These are phyloP conservation scores for Castor canadensis DNA, from an alignment of 2,113 vertebrate genomes.

Conservation along the genomic window DNA sequence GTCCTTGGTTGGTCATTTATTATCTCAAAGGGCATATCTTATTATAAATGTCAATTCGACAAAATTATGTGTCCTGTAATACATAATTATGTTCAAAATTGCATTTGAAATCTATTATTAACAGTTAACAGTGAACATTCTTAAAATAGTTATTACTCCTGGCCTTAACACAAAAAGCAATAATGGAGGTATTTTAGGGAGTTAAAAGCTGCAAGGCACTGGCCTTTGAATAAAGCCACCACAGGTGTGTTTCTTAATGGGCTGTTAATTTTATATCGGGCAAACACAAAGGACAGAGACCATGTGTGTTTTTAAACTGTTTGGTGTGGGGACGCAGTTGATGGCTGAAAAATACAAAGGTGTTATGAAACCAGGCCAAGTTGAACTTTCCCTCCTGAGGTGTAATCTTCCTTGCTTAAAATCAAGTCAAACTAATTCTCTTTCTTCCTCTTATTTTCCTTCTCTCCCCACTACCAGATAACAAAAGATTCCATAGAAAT, in stretches of 20 bases:
- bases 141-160: slow-evolving; percentile 81
- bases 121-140: slow-evolving; percentile 77
- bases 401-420: slow-evolving; percentile 36
- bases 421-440: slow-evolving; percentile 40
- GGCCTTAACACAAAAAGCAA: slow-evolving; percentile 77
- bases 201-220: slow-evolving; percentile 73
- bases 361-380: slow-evolving; percentile 52
- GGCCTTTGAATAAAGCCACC: slow-evolving; percentile 73
- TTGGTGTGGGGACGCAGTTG: slow-evolving; percentile 63
- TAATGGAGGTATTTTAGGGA: slow-evolving; percentile 75
- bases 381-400: slow-evolving; percentile 50
- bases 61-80: slow-evolving; percentile 74
- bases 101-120: slow-evolving; percentile 79
- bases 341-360: slow-evolving; percentile 64
- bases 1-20: slow-evolving; percentile 71
- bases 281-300: slow-evolving; percentile 74
- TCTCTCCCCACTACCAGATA: background rate
- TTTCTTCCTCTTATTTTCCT: background rate
- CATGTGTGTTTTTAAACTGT: slow-evolving; percentile 73
- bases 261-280: slow-evolving; percentile 72
- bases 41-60: slow-evolving; percentile 77
- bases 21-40: slow-evolving; percentile 73
- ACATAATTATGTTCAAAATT: slow-evolving; percentile 79
- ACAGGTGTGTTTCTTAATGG: slow-evolving; percentile 77
- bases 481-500: slow-evolving; percentile 28